Evolutionary conservation across 2,113 vertebrate species (phyloP).

Genomic region (Rhinolophus sinicus): DNA sequence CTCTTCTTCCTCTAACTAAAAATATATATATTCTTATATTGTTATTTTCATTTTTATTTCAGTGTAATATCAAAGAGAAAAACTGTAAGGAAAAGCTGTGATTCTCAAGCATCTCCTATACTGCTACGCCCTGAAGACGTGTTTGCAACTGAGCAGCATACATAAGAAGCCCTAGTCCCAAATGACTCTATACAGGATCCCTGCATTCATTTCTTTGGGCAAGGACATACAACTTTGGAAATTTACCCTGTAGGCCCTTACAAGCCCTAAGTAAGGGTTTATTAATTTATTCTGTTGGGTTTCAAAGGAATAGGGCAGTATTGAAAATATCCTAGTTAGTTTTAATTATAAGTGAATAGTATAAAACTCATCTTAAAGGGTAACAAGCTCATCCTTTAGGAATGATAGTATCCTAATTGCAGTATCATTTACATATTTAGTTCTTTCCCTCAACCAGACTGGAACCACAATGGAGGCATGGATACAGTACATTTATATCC

Average conservation of each 20-base stretch:
- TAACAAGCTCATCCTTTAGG: background rate
- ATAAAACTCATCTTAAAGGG: background rate
- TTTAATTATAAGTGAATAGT: slow-evolving; percentile 20
- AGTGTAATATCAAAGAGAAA: slow-evolving; percentile 1
- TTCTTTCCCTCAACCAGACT: background rate
- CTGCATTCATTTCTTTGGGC: background rate
- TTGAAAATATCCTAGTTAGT: background rate
- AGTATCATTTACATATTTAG: slow-evolving; percentile 7
- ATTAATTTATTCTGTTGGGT: background rate
- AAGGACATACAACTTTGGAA: background rate
- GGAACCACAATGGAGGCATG: background rate
- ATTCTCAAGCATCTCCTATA: background rate
- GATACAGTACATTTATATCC: background rate
- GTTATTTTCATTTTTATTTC: background rate
- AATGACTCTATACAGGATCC: background rate
- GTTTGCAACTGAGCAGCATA: background rate
- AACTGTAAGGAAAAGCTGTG: background rate
- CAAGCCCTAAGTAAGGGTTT: background rate
- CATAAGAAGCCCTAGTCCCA: background rate
- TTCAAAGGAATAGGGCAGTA: slow-evolving; percentile 6
- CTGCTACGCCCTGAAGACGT: background rate
- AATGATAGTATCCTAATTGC: background rate
- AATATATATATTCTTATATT: background rate
- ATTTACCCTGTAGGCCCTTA: background rate
- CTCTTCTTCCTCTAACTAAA: background rate